Base-by-base conservation (phyloP, 2,797 vertebrate species). In the Pseudomugil tenellus region DNA sequence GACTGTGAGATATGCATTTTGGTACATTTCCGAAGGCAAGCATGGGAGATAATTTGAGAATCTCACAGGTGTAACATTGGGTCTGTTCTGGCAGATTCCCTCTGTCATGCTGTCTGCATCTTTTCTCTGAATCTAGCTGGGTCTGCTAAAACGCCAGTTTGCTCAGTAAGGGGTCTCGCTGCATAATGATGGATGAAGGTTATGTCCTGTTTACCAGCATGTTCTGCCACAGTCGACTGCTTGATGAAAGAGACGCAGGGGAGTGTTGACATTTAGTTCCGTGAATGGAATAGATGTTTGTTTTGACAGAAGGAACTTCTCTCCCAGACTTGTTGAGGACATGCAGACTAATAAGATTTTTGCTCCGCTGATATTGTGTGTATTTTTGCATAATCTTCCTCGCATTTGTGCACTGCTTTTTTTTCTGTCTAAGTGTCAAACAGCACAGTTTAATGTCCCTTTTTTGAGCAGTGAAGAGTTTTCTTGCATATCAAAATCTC, bases 231-330 rank as follows among this genome's bases (percentile, higher is more conserved):
- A 83, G 86, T 67, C 58, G 41, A 62, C 74, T 76, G 74, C 61
- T 35, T 82, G 83, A 88, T 87, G 80, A 84, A 87, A 86, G 81
- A 86, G 79, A 77, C 14, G 55, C 76, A 57, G 77, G 63, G 80
- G 71, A 83, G 71, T 63, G 84, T 77, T 88, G 90, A 83, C 88
- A 88, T 90, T 91, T 84, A 63, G 80, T 79, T 85, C 80, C 57
- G 77, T 76, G 63, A 87, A 87, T 84, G 79, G 71, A 69, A 74
- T 39, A 43, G 70, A 79, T 76, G 65, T 77, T 81, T 80, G 64
- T n/a, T 70, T 64, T 83, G 79, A 82, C 54, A 75, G 58, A 9
- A 17, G 26, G 58, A 52, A 55, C 34, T 55, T 77, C 72, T 56
- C 70, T 25, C 53, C 34, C 5, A 16, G 46, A 41, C 67, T 54